Base-by-base conservation (phyloP, 2,797 vertebrate species). In the Trematomus bernacchii region DNA sequence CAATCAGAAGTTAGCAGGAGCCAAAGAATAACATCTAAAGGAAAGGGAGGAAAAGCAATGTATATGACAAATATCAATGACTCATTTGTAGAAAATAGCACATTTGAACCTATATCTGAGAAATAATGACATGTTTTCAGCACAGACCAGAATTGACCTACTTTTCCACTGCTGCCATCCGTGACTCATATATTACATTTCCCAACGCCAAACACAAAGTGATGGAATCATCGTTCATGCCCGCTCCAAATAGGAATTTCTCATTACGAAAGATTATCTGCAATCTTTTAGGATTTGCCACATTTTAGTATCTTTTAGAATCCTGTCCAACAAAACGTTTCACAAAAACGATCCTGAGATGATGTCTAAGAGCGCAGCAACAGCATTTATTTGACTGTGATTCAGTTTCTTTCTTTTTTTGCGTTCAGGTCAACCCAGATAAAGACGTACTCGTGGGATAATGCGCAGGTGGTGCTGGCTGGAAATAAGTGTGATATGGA, bases 401-500 rank as follows among this genome's bases (percentile, higher is more conserved):
- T 71, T 3, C 6, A 11, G 80, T 47, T 85, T 57, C 75, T 54
- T 54, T 27, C 3, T 86, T 12, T 73, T 27, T 47, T 80, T 69
- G 7, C 3, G 1, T 55, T 18, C 90, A 99, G 98, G 98, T 98
- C 98, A 83, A 99, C 97, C 86, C 98, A 99, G 94, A 99, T 99
- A 91, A 99, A 99, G 93, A 99, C 97, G 0, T 99, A 99, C 88
- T 98, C 98, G 9, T 98, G 97, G 98, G 98, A 99, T 87, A 99
- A 99, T 72, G 97, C 98, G 58, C 98, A 99, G 93, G 98, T 99
- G 91, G 96, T 99, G 90, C 92, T 99, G 85, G 97, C 97, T 13
- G 98, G 96, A 55, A 99, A 99, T 92, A 99, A 99, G 87, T 97
- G 97, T 85, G 98, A 99, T 86, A 99, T 98, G 97, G 97, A 99